These are phyloP conservation scores for Siniperca undulata DNA, from an alignment of 2,797 vertebrate genomes.

Conservation along the genomic window DNA sequence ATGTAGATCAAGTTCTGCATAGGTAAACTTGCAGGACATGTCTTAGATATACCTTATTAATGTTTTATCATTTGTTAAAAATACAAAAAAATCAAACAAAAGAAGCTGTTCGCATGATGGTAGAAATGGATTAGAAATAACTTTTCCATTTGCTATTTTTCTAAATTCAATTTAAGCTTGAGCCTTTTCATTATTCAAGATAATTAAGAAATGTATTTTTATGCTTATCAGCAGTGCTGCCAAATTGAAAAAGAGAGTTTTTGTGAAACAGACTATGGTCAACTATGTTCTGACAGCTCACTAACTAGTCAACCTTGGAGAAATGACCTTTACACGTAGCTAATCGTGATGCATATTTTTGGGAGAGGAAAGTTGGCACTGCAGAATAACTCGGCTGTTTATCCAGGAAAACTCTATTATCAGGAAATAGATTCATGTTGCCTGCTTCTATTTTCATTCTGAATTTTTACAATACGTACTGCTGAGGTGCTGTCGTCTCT, in stretches of 20 bases:
- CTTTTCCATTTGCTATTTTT: constrained; percentile 2
- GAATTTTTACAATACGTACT: constrained; percentile 8
- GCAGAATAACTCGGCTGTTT: constrained; percentile 10
- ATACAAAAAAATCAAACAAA: background rate
- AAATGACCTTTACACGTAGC: background rate
- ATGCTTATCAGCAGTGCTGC: background rate
- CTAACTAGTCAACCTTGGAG: background rate
- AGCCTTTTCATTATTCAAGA: background rate
- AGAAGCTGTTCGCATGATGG: background rate
- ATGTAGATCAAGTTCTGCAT: background rate
- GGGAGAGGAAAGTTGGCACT: background rate
- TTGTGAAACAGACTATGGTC: background rate
- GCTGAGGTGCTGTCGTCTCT: constrained; percentile 36
- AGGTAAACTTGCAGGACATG: background rate
- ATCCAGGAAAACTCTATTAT: constrained; percentile 13
- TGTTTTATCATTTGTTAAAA: background rate
- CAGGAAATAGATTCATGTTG: constrained; percentile 18
- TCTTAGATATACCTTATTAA: background rate
- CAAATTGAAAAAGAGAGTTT: constrained; percentile 5
- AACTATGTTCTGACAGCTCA: background rate
- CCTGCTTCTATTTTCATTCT: constrained; percentile 23
- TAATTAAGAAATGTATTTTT: background rate
- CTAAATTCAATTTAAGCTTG: background rate
- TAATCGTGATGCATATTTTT: background rate
- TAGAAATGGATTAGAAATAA: background rate